Base-by-base conservation (phyloP, 2,888 invertebrate genomes). In the Gymnocheta viridis region DNA sequence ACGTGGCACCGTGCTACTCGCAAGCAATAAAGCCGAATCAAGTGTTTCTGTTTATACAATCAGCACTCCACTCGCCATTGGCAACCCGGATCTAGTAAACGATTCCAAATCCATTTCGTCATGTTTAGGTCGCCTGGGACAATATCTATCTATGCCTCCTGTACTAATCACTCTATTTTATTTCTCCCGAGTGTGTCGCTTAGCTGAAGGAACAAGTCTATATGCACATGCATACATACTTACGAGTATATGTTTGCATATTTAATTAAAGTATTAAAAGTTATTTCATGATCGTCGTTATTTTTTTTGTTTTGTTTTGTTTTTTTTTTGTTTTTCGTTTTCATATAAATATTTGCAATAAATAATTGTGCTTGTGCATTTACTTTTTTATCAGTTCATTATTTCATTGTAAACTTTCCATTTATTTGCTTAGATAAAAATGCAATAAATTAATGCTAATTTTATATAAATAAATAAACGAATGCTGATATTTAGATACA, bases 251-350 rank as follows among this genome's bases (percentile, higher is more conserved):
- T 41, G n/a, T 32, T 60, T 38, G 51, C 22, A 51, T 47, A 58
- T 67, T 77, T 77, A 12, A 56, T 56, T 64, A 56, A 44, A 44
- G 24, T 47, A 47, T 56, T 56, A 38, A 56, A 72, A 60, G 24
- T 32, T n/a, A 64, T 56, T 79, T 79, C 56, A 64, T 64, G 35
- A 79, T 64, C 19, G 9, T 54, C 4, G 38, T 41, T 29, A 14
- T 41, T 35, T 60, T 38, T 58, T 29, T n/a, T n/a, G n/a, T n/a
- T n/a, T n/a, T n/a, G n/a, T n/a, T n/a, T n/a, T n/a, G n/a, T n/a
- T n/a, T n/a, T n/a, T n/a, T n/a, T n/a, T n/a, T n/a, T n/a, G n/a
- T n/a, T n/a, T n/a, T n/a, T n/a, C n/a, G n/a, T n/a, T n/a, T 49
- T 17, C 17, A 5, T 35, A 22, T 12, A 24, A 60, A n/a, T 51